Evolutionary conservation across 2,888 invertebrate species (phyloP), one percentile per base, ranked within the genome.

Genomic region (Lysandra bellargus): DNA sequence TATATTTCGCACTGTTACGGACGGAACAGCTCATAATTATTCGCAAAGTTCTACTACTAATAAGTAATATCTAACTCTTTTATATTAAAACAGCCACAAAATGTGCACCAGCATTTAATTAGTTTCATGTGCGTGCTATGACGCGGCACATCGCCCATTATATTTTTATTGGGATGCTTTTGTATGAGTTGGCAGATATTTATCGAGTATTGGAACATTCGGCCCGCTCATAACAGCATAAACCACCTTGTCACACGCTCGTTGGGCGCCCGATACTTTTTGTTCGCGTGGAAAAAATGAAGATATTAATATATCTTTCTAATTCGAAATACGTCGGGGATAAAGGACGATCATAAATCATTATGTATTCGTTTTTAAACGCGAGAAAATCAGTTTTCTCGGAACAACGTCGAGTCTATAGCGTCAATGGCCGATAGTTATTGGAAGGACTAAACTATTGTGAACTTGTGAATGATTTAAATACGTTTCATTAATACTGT

Each of bases 131-230:
- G 92, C 90, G 90, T 90, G 90, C 90, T 91, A 93, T 93, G 94
- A 94, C 94, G 89, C 87, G 87, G 93, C 94, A 93, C 90, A 92
- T 92, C 90, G 90, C 91, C 94, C 93, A 94, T 94, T 93, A 93
- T 93, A 93, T 90, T 94, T 93, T 94, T 94, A 94, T 94, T 94
- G 92, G 92, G 91, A 91, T 90, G 91, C 94, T 93, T 93, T 94
- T 94, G 93, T 94, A 93, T 94, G 94, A 94, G 94, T 92, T 94
- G 93, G 94, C 94, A 94, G 94, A 94, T 94, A 94, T 94, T 94
- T 94, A 94, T 94, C 94, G 94, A 90, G 90, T 91, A 93, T 92
- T 88, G 91, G 90, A 92, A 93, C 93, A 93, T 93, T 94, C 92
- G 93, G 92, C 91, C 89, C 87, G 91, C 88, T 91, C 92, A 92